Conservation (phyloP, 2,113 vertebrate genomes). For the Bujurquina vittata region DNA sequence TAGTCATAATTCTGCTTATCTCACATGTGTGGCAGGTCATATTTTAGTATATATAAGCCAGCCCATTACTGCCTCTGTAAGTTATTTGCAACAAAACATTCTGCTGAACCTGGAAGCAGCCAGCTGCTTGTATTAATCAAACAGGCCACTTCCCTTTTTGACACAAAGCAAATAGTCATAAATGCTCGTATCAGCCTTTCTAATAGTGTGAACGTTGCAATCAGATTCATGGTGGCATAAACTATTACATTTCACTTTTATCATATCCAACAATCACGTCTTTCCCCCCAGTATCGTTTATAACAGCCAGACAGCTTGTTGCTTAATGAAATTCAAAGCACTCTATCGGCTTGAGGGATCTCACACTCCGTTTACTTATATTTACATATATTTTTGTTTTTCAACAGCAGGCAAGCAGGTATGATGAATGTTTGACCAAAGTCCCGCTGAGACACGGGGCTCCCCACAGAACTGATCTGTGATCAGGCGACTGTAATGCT, state of each 20-base stretch:
- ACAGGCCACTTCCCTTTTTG: constrained; percentile 67
- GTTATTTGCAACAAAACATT: constrained; percentile 58
- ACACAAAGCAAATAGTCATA: constrained; percentile 75
- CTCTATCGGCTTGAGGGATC: constrained; percentile 72
- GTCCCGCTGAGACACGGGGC: constrained; percentile 48
- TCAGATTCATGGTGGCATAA: constrained; percentile 94
- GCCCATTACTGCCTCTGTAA: constrained; percentile 56
- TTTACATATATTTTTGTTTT: constrained; percentile 76
- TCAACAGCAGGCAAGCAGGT: constrained; percentile 74
- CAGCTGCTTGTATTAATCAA: constrained; percentile 73
- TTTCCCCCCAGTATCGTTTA: constrained; percentile 87
- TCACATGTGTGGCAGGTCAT: constrained; percentile 58
- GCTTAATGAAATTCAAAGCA: constrained; percentile 84
- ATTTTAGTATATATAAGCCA: constrained; percentile 60
- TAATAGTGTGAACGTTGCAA: constrained; percentile 82
- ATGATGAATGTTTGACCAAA: constrained; percentile 67
- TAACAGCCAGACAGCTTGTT: constrained; percentile 85
- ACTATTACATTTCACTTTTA: constrained; percentile 89
- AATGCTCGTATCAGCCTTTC: constrained; percentile 70
- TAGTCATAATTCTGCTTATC: constrained; percentile 75
- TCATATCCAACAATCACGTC: constrained; percentile 83
- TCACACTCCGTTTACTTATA: constrained; percentile 76
- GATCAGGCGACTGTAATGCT: constrained; percentile 41
- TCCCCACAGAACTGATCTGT: constrained; percentile 48
- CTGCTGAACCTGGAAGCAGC: constrained; percentile 44